These are phyloP conservation scores for Archocentrus centrarchus DNA, from an alignment of 2,113 vertebrate genomes.

Conservation along the genomic window DNA sequence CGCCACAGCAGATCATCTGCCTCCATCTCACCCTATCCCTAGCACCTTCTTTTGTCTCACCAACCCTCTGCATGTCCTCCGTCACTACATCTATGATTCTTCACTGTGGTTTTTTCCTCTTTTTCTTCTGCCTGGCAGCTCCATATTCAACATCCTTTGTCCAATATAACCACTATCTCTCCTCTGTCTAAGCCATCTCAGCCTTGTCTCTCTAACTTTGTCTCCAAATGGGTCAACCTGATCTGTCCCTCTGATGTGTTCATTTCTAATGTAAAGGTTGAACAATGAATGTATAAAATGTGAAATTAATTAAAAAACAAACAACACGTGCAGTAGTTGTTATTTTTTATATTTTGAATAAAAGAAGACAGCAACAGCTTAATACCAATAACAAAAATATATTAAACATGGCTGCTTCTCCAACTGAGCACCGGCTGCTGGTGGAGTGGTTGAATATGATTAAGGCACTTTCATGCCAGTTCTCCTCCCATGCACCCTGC, in stretches of 20 bases:
- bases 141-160: neutral
- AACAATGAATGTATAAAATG: neutral
- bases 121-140: neutral
- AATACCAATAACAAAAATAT: neutral
- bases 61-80: neutral
- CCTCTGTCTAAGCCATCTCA: neutral
- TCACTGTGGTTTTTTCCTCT: neutral
- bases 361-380: neutral
- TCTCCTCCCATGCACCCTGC: neutral
- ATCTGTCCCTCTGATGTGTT: neutral
- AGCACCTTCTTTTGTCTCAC: neutral
- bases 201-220: neutral
- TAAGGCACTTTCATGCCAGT: neutral
- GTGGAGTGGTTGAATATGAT: neutral
- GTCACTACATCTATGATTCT: neutral
- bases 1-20: neutral
- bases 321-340: neutral
- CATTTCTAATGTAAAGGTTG: neutral
- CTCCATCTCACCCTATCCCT: neutral
- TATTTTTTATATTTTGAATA: neutral
- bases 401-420: neutral
- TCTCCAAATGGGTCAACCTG: neutral
- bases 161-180: neutral
- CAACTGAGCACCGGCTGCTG: neutral
- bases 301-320: neutral